phyloP scores from a whole-genome alignment of 2,113 vertebrate species.

The Polyodon spathula region DNA sequence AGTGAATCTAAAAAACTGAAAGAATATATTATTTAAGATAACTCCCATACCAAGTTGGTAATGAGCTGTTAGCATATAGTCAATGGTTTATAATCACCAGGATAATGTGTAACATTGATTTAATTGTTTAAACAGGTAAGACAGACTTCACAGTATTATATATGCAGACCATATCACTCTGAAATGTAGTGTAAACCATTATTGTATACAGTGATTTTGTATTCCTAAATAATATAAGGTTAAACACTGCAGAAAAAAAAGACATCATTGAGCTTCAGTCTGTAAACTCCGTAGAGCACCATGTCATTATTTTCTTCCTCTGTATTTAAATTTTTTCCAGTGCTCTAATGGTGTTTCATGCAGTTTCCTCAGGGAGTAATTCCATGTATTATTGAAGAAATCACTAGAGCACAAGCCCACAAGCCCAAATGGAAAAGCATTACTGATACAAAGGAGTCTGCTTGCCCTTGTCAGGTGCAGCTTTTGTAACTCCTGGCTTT shows the following conservation, averaged over 20 bases:
- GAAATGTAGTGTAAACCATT: neutral
- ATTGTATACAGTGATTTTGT: neutral
- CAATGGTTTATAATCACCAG: no score
- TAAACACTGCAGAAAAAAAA: neutral
- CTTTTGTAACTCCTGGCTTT: neutral
- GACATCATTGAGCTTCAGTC: neutral
- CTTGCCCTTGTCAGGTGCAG: neutral
- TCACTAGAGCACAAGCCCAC: neutral
- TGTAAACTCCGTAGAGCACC: neutral
- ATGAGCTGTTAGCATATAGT: no score
- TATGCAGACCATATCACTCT: neutral
- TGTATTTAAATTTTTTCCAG: neutral
- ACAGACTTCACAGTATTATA: neutral
- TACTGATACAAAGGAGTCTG: neutral
- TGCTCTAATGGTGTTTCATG: neutral
- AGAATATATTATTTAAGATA: no score
- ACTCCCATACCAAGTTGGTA: no score
- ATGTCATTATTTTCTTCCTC: neutral
- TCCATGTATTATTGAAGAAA: slow-evolving; percentile 2
- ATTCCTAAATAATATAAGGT: neutral
- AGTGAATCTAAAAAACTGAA: no score
- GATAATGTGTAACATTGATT: no score
- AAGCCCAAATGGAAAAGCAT: neutral
- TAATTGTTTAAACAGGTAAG: no score
- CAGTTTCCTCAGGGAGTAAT: neutral